phyloP scores from a whole-genome alignment of 1,140 invertebrate genomes.

The Cecropterus lyciades region DNA sequence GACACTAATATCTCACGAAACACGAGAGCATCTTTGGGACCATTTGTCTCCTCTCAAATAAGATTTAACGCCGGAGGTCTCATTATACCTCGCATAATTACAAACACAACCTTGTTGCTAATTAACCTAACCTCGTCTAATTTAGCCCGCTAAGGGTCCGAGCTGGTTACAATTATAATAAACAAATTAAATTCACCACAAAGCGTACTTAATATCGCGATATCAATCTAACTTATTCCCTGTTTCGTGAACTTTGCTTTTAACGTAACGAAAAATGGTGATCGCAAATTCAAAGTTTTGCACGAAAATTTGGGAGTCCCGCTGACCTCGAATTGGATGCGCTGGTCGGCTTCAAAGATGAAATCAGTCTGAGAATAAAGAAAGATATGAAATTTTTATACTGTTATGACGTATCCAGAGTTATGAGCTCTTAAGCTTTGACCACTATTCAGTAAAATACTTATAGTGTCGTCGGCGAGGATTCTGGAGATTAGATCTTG shows the following conservation, averaged over 20 bases:
- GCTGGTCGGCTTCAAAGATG: constrained; percentile 18
- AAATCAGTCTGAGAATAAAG: constrained; percentile 22
- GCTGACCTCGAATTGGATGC: constrained; percentile 9
- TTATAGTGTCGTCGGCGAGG: constrained; percentile 14
- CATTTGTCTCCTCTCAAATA: constrained; percentile 33
- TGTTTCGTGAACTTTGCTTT: constrained; percentile 9
- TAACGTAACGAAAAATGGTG: constrained; percentile 15
- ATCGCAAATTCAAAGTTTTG: constrained; percentile 17
- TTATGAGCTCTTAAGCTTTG: constrained; percentile 32
- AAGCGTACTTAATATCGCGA: constrained; percentile 18
- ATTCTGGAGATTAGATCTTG: constrained; percentile 25
- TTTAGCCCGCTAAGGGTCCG: constrained; percentile 23
- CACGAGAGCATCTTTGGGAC: constrained; percentile 32
- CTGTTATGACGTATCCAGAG: constrained; percentile 22
- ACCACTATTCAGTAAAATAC: constrained; percentile 32
- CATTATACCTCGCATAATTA: constrained; percentile 32
- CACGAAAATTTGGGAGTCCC: constrained; percentile 4
- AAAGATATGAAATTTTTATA: constrained; percentile 31
- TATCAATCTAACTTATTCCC: constrained; percentile 5
- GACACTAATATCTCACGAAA: constrained; percentile 48
- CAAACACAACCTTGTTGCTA: constrained; percentile 30
- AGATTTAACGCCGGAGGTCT: constrained; percentile 30
- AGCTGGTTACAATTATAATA: constrained; percentile 34
- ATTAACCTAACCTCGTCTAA: constrained; percentile 33
- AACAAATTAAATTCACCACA: constrained; percentile 30